Evolutionary conservation across 2,797 vertebrate species (phyloP).

Genomic region (Malurus leucopterus): DNA sequence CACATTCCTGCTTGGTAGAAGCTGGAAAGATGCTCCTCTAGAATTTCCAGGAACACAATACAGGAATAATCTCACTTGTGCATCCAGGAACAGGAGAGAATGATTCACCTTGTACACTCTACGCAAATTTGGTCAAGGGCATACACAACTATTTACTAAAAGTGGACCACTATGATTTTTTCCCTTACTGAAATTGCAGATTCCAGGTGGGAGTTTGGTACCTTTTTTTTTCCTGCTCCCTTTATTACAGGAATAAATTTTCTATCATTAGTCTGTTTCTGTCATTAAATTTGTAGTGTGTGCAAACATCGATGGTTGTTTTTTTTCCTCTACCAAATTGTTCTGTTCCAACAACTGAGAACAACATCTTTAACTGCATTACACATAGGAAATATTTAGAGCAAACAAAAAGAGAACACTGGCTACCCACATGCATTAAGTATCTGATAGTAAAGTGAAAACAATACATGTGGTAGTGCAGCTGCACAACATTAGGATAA

Average conservation of each 20-base stretch:
- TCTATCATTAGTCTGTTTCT: not conserved
- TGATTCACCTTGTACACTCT: not conserved
- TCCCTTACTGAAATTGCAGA: not conserved
- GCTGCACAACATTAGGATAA: slow-evolving; percentile 12
- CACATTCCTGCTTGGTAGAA: not conserved
- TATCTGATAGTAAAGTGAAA: slow-evolving; percentile 3
- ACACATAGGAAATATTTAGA: not conserved
- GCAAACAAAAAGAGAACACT: not conserved
- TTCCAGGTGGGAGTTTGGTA: not conserved
- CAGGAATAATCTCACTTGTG: not conserved
- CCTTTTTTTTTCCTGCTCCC: not conserved
- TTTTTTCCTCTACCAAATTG: not conserved
- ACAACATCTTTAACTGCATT: not conserved
- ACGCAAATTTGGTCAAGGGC: not conserved
- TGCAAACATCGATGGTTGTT: not conserved
- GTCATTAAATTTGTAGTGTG: not conserved
- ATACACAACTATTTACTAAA: not conserved
- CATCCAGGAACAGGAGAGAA: not conserved
- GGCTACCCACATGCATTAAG: not conserved
- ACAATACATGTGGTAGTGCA: not conserved
- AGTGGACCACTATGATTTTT: not conserved
- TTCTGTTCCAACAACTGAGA: not conserved
- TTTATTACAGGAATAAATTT: not conserved
- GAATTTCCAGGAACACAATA: not conserved
- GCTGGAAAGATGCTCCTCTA: not conserved